Base-by-base conservation (phyloP, 2,888 invertebrate species). In the Chymomyza amoena region DNA sequence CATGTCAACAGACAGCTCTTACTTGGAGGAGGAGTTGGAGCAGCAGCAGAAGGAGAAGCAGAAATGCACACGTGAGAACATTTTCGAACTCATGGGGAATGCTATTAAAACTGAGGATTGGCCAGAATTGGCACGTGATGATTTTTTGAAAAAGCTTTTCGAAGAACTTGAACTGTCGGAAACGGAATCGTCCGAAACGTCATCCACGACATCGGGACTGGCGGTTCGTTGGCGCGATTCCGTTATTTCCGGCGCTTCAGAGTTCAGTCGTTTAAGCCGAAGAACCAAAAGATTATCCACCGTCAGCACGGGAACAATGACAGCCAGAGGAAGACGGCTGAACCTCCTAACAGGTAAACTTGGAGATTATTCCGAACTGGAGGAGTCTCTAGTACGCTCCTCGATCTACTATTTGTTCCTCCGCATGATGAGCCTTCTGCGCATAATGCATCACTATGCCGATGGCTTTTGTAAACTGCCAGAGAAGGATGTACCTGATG, bases 41-140 rank as follows among this genome's bases (percentile, higher is more conserved):
- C 13, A 45, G 39, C 0, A 45, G 10, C 39, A 45, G 10, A 2
- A 9, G 28, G 6, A 28, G 28, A 2, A 39, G 39, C 5, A 45
- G 10, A 45, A 45, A 45, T 32, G 32, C 32, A 32, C 32, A 45
- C 13, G 2, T 13, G 13, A 45, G 4, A 45, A 13, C 13, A 45
- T 45, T 13, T 45, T 45, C 6, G 77, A 80, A 81, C 81, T 81
- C 77, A 76, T 80, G 73, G 73, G 73, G 67, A 70, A 72, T 64
- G 70, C 74, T n/a, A 73, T 77, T 0, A 25, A 69, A 6, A 25
- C 20, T 0, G 28, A 65, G 1, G 56, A 70, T 20, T 57, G 72
- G 65, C 64, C 63, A 6, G 2, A 16, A 2, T 13, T 72, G 61
- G 79, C 77, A 7, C 79, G 77, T 13, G 79, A 79, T 68, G 59